Percentiles rank a stretch among this genome's conserved stretches.
Evolutionary conservation across 1,140 invertebrate genomes (phyloP).

Genomic region (Palaemon carinicauda): DNA sequence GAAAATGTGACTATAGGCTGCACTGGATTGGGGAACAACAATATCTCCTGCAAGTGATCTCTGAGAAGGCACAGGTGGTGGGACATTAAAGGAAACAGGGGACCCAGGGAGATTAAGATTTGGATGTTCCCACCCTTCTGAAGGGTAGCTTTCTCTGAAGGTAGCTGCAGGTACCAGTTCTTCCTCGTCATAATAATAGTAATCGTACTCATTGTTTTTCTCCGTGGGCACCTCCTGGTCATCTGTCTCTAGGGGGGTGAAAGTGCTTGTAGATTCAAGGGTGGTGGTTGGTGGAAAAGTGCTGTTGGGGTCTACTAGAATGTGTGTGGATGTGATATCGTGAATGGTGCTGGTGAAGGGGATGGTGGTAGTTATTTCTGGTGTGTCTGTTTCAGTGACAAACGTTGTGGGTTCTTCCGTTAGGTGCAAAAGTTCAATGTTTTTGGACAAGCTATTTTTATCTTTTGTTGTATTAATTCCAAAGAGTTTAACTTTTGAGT

Average conservation of each 20-base stretch:
- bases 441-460: neutral
- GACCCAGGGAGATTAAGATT: neutral
- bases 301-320: neutral
- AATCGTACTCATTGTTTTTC: conserved; percentile 17
- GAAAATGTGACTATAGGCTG: neutral
- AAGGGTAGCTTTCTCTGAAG: conserved; percentile 23
- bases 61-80: neutral
- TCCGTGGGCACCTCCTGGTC: neutral
- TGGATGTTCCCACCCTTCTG: neutral
- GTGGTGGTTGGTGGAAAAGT: neutral
- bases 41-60: neutral
- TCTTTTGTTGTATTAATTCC: conserved; percentile 44
- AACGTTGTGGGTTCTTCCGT: neutral
- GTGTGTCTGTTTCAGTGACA: neutral
- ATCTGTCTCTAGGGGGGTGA: neutral
- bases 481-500: conserved; percentile 54
- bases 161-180: neutral
- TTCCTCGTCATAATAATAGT: conserved; percentile 30
- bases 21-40: neutral
- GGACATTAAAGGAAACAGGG: neutral
- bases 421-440: neutral
- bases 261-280: neutral
- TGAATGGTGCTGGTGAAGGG: neutral
- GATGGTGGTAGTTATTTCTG: neutral
- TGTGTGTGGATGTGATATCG: neutral